Conservation (phyloP, 2,888 invertebrate genomes). For the Ophonus ardosiacus region DNA sequence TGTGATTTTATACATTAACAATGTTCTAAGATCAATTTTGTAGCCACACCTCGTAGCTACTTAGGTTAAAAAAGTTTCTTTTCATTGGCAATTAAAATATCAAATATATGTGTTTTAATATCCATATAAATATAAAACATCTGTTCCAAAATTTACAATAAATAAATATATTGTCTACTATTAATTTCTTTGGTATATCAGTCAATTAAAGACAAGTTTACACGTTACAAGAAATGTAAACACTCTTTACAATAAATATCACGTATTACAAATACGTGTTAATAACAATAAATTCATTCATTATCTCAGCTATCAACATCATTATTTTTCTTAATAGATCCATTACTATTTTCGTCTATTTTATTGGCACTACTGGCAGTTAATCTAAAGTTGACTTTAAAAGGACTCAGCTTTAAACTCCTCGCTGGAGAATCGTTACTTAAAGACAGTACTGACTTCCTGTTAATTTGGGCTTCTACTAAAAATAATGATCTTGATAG, state of each 20-base stretch:
- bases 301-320: neutral
- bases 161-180: neutral
- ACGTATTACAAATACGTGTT: neutral
- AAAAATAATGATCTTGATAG: slow-evolving; percentile 71
- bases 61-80: too few relatives aligned
- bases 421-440: slow-evolving; percentile 69
- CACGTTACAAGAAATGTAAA: too few relatives aligned
- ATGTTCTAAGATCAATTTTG: too few relatives aligned
- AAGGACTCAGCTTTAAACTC: slow-evolving; percentile 73
- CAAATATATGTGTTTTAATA: too few relatives aligned
- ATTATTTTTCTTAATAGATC: neutral
- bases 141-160: neutral
- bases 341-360: slow-evolving; percentile 41
- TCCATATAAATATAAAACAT: too few relatives aligned
- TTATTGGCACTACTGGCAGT: slow-evolving; percentile 73
- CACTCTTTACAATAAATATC: neutral
- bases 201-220: neutral
- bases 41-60: too few relatives aligned
- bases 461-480: slow-evolving; percentile 69
- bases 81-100: too few relatives aligned
- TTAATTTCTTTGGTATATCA: neutral
- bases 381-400: slow-evolving; percentile 69
- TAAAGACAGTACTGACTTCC: neutral
- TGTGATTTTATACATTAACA: too few relatives aligned
- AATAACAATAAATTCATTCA: too few relatives aligned